Base-by-base conservation (phyloP, 1,140 invertebrate genomes). In the Trissolcus basalis region DNA sequence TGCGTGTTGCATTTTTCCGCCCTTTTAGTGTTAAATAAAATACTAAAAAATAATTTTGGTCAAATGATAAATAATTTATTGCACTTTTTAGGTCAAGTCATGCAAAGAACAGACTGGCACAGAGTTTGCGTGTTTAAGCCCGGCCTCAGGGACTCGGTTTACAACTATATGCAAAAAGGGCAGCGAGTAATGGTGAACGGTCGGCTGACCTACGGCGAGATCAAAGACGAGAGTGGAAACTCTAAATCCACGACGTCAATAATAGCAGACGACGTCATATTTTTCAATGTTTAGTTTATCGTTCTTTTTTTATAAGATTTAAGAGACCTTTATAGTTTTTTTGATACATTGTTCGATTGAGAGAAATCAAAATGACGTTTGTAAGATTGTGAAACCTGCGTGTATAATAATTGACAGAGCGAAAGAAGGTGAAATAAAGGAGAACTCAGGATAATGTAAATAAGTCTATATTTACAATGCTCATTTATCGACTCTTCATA, bases 101-200 rank as follows among this genome's bases (percentile, higher is more conserved):
- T 93, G 9, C 95, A 96, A 83, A 92, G 94, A 79, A 97, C 96
- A 13, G 95, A 97, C 70, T 97, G 96, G 96, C 96, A 98, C 83
- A 91, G 94, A 80, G 88, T 98, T 50, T 94, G 94, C 79, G 92
- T 97, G 4, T 98, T 98, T 82, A 96, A 94, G 82, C 95, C 95
- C 3, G 89, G 89, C 51, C 89, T 98, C 1, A 88, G 96, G 16
- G 95, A 97, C 11, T 91, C 89, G 11, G 92, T 96, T 0, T 92
- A 93, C 74, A 92, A 92, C 78, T 95, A 92, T 84, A 82, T 97
- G 51, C 95, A 91, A 79, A 97, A 97, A 89, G 96, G 96, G 0
- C 94, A 96, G 85, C 90, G 96, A 76, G 91, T 96, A 0, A 91
- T 96, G 86, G 91, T 98, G 0, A 93, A 92, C 73, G 96, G 96